Evolutionary conservation across 1,140 invertebrate species (phyloP).

Genomic region (Calliopsis andreniformis): DNA sequence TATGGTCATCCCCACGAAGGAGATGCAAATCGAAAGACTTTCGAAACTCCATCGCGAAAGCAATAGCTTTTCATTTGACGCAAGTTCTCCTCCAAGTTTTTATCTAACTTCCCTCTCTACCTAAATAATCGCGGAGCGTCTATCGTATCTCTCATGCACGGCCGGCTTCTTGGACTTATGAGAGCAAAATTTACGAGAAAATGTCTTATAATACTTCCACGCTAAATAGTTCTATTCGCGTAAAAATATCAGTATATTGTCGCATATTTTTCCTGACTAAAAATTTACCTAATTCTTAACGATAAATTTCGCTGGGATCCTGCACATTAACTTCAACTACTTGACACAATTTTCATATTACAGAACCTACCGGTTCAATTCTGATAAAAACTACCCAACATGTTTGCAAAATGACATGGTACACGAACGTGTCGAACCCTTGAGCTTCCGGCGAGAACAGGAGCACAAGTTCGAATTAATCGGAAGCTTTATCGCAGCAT

Average conservation of each 20-base stretch:
- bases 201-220: too few relatives aligned
- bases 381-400: too few relatives aligned
- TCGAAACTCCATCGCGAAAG: slow-evolving; percentile 19
- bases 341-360: too few relatives aligned
- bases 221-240: too few relatives aligned
- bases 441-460: neutral
- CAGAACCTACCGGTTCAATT: too few relatives aligned
- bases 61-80: slow-evolving; percentile 43
- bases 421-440: neutral
- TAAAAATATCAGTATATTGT: too few relatives aligned
- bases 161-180: neutral
- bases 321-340: too few relatives aligned
- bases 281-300: too few relatives aligned
- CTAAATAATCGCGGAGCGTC: neutral
- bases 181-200: neutral
- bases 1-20: slow-evolving; percentile 64
- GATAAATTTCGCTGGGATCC: too few relatives aligned
- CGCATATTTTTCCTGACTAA: too few relatives aligned
- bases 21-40: slow-evolving; percentile 66
- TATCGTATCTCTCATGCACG: neutral
- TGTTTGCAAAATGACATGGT: neutral
- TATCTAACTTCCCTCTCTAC: slow-evolving; percentile 27
- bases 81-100: slow-evolving; percentile 20
- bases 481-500: slow-evolving; percentile 48
- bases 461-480: slow-evolving; percentile 34